Base-by-base conservation (phyloP, 2,888 invertebrate genomes). In the Miltochrista miniata region DNA sequence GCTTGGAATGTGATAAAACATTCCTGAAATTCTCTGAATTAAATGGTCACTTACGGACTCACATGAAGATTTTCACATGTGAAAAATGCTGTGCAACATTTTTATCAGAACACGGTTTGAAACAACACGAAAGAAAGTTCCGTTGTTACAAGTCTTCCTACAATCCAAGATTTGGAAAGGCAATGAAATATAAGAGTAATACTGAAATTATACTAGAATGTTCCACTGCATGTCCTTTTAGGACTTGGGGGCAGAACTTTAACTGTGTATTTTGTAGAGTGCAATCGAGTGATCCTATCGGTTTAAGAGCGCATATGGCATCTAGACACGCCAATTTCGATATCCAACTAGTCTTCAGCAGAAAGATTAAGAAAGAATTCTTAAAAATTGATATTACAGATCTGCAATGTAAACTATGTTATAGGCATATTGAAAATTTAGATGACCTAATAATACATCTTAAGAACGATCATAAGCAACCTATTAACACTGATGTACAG, bases 181-280 rank as follows among this genome's bases (percentile, higher is more conserved):
- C 87, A 1, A 65, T 90, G 41, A 87, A 90, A 63, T 83, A 90
- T 64, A 81, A 85, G 31, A 85, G 85, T 18, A 90, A 90, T 56
- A 89, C 89, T 1, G 90, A 90, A 59, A 89, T 90, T 11, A 90
- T 90, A 48, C 65, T 90, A 1, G 86, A 90, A 58, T 90, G 88
- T 64, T 90, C 90, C 4, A 90, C 90, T 0, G 90, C 89, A 1
- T 83, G 84, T 37, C 90, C 90, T 0, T 90, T 90, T 38, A 76
- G 90, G 37, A 90, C 89, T 18, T 90, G 90, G 90, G 90, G 89
- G 0, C 89, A 90, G 58, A 90, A 90, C 51, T 90, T 90, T 47
- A 90, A 89, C 47, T 90, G 90, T 48, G 85, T 88, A 0, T 83
- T 90, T 41, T 90, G 90, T 52, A 70, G 90, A 9, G 90, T 90